Evolutionary conservation across 2,113 vertebrate species (phyloP).

Genomic region (Mohoua ochrocephala): DNA sequence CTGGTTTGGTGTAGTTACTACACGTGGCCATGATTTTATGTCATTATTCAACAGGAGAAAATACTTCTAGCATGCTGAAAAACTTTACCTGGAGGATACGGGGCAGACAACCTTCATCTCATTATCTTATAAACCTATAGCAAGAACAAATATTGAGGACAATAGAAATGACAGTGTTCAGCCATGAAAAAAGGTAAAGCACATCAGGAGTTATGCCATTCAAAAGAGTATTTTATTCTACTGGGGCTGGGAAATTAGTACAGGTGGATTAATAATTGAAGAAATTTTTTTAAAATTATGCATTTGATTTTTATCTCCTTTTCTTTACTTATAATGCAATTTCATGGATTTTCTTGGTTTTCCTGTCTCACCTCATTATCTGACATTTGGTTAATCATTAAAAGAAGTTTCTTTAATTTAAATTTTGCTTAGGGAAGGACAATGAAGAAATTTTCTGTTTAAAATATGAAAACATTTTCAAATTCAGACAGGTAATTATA

Average conservation of each 20-base stretch:
- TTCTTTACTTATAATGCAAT: neutral
- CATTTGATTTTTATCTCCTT: neutral
- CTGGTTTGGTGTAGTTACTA: neutral
- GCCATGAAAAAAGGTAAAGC: neutral
- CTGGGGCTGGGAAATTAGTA: neutral
- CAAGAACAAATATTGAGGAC: neutral
- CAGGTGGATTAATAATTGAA: neutral
- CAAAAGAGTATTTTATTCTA: neutral
- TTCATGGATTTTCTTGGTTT: neutral
- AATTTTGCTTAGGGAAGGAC: neutral
- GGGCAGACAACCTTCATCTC: neutral
- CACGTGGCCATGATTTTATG: neutral
- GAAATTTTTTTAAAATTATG: neutral
- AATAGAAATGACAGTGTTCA: neutral
- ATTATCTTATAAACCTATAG: neutral
- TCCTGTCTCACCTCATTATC: neutral
- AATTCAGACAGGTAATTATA: neutral
- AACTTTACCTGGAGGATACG: neutral
- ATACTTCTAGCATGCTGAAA: neutral
- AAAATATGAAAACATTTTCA: neutral
- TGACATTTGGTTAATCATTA: neutral
- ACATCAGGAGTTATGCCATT: neutral
- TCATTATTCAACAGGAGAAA: neutral
- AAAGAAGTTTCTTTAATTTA: neutral
- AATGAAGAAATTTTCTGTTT: neutral